Percentiles rank a stretch among this genome's conserved stretches.
phyloP scores from a whole-genome alignment of 1,140 invertebrate species.

The Cecropterus lyciades region DNA sequence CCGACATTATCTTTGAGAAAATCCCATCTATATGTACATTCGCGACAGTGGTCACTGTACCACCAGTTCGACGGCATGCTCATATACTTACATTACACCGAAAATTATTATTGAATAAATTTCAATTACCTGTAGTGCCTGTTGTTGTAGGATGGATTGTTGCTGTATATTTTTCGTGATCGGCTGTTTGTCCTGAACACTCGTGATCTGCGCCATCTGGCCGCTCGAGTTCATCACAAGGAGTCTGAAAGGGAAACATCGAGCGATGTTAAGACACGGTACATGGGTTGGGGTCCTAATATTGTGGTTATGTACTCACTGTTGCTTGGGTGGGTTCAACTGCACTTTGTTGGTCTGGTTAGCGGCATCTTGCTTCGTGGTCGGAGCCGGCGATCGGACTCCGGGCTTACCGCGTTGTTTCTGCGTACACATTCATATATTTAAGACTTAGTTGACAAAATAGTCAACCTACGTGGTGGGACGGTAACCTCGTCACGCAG shows the following conservation, averaged over 20 bases:
- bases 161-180: conserved; percentile 70
- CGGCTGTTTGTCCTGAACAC: conserved; percentile 62
- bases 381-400: conserved; percentile 86
- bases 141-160: conserved; percentile 70
- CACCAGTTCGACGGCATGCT: too few species aligned
- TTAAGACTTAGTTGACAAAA: too few species aligned
- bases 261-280: not conserved
- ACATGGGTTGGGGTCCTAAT: not conserved
- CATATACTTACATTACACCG: too few species aligned
- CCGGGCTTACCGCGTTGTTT: conserved; percentile 83
- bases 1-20: too few species aligned
- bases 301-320: conserved; percentile 51
- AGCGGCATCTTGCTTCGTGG: conserved; percentile 88
- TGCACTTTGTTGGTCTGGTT: conserved; percentile 86
- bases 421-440: conserved; percentile 43
- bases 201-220: conserved; percentile 83
- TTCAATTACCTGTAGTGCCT: conserved; percentile 60
- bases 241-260: conserved; percentile 65
- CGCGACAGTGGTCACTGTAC: too few species aligned
- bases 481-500: too few species aligned
- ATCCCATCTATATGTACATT: too few species aligned
- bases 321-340: conserved; percentile 73
- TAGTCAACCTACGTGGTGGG: too few species aligned
- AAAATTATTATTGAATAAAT: too few species aligned
- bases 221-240: conserved; percentile 85